Percentiles rank a stretch among this genome's conserved stretches.
Evolutionary conservation across 2,888 invertebrate genomes (phyloP).

Genomic region (Chydorus sphaericus): DNA sequence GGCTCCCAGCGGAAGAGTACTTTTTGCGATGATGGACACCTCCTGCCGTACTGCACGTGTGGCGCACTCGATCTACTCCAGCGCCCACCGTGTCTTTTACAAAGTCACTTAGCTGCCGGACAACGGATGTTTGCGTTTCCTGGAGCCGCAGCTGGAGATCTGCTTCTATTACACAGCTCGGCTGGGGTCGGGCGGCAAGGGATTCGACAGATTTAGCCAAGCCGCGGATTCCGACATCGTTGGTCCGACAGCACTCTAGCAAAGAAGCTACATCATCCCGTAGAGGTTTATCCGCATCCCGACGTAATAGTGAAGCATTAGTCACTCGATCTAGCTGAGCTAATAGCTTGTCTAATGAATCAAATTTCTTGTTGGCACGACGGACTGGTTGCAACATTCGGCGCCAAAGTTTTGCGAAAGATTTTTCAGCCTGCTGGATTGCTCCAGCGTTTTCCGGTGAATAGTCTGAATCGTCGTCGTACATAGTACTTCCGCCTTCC

Average conservation of each 20-base stretch:
- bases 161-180: not conserved
- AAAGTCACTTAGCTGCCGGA: not conserved
- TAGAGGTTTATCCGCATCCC: not conserved
- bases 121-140: not conserved
- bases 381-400: constrained; percentile 15
- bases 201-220: constrained; percentile 7
- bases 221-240: not conserved
- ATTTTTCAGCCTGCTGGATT: constrained; percentile 2
- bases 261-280: constrained; percentile 9
- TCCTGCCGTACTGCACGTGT: too few relatives aligned
- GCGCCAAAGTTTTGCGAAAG: constrained; percentile 11
- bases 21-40: not conserved
- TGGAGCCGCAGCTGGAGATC: not conserved
- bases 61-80: not conserved
- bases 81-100: not conserved
- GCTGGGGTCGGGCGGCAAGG: not conserved
- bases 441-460: not conserved
- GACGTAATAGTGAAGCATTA: not conserved
- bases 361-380: constrained; percentile 13
- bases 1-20: too few relatives aligned
- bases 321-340: constrained; percentile 8
- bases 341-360: constrained; percentile 10
- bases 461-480: constrained; percentile 6
- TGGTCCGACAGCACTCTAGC: constrained; percentile 12
- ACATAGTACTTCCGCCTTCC: not conserved